Conservation (phyloP, 2,888 invertebrate genomes). For the Flexamia atlantica region DNA sequence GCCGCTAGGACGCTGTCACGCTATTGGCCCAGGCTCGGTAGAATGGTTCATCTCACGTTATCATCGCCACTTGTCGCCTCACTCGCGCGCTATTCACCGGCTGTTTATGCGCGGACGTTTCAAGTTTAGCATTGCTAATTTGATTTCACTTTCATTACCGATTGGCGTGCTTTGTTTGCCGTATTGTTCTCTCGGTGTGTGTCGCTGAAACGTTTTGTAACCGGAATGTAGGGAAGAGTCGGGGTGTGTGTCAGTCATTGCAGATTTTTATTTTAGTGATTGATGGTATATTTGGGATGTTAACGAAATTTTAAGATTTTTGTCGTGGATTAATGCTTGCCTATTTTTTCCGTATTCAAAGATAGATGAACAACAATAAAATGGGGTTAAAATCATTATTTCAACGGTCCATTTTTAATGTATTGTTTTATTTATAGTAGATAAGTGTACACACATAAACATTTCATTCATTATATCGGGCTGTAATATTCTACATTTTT, state of each 20-base stretch:
- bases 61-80: constrained; percentile 19
- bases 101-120: constrained; percentile 6
- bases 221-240: not conserved
- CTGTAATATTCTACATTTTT: too few species aligned
- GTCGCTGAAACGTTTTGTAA: not conserved
- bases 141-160: constrained; percentile 46
- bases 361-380: too few species aligned
- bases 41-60: not conserved
- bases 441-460: too few species aligned
- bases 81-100: constrained; percentile 1
- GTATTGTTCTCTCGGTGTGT: constrained; percentile 8
- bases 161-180: constrained; percentile 19
- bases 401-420: too few species aligned
- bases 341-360: too few species aligned
- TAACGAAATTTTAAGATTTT: too few species aligned
- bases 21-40: not conserved
- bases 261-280: too few species aligned
- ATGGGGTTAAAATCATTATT: too few species aligned
- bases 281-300: not conserved
- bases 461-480: too few species aligned
- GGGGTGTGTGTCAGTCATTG: too few species aligned
- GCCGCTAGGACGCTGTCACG: not conserved
- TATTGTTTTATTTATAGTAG: too few species aligned
- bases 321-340: too few species aligned
- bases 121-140: constrained; percentile 48